A percentile compares a stretch with the other conserved stretches of the same genome.
Conservation (phyloP, 2,113 vertebrate species). For the Periophthalmodon schlosseri region DNA sequence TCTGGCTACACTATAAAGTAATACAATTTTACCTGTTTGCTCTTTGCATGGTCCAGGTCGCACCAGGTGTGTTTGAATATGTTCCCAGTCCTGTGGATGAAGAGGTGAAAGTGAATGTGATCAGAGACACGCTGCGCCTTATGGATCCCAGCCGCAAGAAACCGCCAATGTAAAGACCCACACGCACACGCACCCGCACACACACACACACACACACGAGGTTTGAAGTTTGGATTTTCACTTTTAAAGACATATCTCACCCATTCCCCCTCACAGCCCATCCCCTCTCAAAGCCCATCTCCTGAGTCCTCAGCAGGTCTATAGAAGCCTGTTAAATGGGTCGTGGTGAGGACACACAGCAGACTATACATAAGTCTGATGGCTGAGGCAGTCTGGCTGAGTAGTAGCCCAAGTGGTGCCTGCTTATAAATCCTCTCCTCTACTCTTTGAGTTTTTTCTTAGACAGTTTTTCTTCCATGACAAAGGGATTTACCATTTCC, state of each 20-base stretch:
- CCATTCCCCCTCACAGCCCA: slow-evolving; percentile 13
- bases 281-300: slow-evolving; percentile 24
- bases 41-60: slow-evolving; percentile 77
- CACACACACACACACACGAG: not conserved
- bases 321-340: slow-evolving; percentile 70
- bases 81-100: slow-evolving; percentile 94
- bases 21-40: not conserved
- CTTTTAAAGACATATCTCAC: slow-evolving; percentile 40
- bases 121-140: slow-evolving; percentile 92
- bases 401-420: slow-evolving; percentile 34
- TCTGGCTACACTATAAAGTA: too few species aligned
- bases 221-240: slow-evolving; percentile 7
- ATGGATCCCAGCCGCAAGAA: slow-evolving; percentile 86
- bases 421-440: slow-evolving; percentile 33
- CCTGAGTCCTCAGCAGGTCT: slow-evolving; percentile 40
- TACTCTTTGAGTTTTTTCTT: slow-evolving; percentile 9
- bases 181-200: slow-evolving; percentile 16
- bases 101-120: slow-evolving; percentile 94
- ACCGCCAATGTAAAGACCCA: slow-evolving; percentile 59
- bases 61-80: slow-evolving; percentile 91
- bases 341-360: slow-evolving; percentile 52
- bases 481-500: slow-evolving; percentile 44
- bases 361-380: slow-evolving; percentile 30
- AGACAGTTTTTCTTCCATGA: slow-evolving; percentile 44
- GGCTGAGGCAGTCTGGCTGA: slow-evolving; percentile 32